phyloP scores from a whole-genome alignment of 2,113 vertebrate genomes.

The Thalassarche chlororhynchos region DNA sequence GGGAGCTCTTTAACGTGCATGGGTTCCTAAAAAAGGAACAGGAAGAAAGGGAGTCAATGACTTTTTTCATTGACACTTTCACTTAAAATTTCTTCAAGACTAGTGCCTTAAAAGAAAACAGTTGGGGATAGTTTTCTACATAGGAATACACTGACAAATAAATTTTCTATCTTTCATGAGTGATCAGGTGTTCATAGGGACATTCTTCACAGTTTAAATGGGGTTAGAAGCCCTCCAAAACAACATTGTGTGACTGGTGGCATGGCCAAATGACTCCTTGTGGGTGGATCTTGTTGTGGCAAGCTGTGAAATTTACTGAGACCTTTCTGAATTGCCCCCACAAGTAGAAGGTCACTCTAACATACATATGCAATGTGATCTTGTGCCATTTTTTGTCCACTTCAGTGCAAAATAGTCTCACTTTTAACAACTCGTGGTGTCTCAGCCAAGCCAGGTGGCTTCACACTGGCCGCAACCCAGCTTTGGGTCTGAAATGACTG shows the following conservation, averaged over 20 bases:
- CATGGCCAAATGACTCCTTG: not conserved
- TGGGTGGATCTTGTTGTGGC: not conserved
- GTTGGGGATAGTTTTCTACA: not conserved
- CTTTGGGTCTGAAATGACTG: not conserved
- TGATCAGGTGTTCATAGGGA: not conserved
- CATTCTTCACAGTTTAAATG: not conserved
- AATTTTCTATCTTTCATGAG: not conserved
- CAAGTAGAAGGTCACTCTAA: not conserved
- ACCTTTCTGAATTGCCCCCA: not conserved
- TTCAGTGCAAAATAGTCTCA: not conserved
- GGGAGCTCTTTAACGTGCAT: not conserved
- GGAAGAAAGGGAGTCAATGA: not conserved
- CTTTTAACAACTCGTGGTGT: not conserved
- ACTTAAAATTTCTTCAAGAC: not conserved
- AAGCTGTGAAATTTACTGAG: not conserved
- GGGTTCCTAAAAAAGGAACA: not conserved
- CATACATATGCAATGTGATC: rapidly evolving
- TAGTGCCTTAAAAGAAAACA: not conserved
- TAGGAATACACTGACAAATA: not conserved
- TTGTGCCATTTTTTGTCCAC: not conserved
- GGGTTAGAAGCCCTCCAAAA: not conserved
- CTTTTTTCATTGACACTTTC: not conserved
- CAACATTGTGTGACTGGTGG: not conserved
- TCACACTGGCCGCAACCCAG: not conserved
- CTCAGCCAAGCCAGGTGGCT: not conserved